phyloP scores from a whole-genome alignment of 1,140 invertebrate genomes.

The Trichonephila clavipes region DNA sequence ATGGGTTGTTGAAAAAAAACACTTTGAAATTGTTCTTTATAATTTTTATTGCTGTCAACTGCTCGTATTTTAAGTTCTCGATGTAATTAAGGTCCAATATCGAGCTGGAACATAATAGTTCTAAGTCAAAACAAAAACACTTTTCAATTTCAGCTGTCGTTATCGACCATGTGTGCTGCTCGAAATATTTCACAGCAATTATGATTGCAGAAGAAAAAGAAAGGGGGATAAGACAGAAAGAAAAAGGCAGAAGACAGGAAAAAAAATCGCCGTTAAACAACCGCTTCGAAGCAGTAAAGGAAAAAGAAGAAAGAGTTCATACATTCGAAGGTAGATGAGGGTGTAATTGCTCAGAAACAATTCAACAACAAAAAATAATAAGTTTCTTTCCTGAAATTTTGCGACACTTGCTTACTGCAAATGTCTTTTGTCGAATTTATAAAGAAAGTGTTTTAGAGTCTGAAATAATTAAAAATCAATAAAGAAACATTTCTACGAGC shows the following conservation, averaged over 20 bases:
- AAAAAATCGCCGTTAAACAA: constrained; percentile 6
- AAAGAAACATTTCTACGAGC: background rate
- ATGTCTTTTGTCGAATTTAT: background rate
- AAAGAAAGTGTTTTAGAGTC: background rate
- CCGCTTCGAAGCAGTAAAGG: background rate
- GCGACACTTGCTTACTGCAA: constrained; percentile 8
- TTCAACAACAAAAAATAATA: constrained; percentile 1
- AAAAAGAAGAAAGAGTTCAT: background rate
- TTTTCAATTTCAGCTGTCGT: constrained; percentile 34
- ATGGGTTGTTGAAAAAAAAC: background rate
- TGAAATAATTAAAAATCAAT: constrained; percentile 7
- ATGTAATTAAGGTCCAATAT: constrained; percentile 39
- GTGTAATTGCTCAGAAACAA: constrained; percentile 43
- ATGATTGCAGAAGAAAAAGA: background rate
- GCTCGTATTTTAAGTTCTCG: background rate
- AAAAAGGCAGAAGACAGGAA: background rate
- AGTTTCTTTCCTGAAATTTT: background rate
- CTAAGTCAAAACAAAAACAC: constrained; percentile 7
- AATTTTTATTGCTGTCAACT: background rate
- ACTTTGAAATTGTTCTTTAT: background rate
- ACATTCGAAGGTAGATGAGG: constrained; percentile 32
- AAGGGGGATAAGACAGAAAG: too few species aligned
- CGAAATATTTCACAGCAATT: constrained; percentile 43
- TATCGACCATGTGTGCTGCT: constrained; percentile 32
- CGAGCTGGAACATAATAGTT: background rate